Conservation (phyloP, 1,140 invertebrate genomes). For the Pteromalus puparum region DNA sequence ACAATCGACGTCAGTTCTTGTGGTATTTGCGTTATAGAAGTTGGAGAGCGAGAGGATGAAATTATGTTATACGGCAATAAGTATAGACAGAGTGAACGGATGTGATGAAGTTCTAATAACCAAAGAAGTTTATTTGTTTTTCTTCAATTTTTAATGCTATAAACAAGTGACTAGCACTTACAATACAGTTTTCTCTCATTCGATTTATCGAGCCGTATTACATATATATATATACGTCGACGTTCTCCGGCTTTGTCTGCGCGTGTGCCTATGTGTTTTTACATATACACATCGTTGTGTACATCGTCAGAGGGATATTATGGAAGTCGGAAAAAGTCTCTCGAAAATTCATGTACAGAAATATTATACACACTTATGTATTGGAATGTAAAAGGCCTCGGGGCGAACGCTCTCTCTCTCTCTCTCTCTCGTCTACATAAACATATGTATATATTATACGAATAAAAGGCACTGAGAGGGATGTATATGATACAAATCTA, state of each 20-base stretch:
- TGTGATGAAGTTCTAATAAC: slow-evolving; percentile 5
- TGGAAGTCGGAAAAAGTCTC: slow-evolving; percentile 24
- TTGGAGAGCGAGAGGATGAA: too few relatives aligned
- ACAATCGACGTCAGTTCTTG: background rate
- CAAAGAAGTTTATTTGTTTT: slow-evolving; percentile 54
- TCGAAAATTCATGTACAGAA: slow-evolving; percentile 49
- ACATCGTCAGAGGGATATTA: background rate
- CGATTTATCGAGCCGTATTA: background rate
- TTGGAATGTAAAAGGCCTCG: slow-evolving; percentile 50
- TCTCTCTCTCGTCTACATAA: too few relatives aligned
- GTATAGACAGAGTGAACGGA: background rate
- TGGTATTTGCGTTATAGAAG: background rate
- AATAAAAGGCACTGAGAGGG: slow-evolving; percentile 40
- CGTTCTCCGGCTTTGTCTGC: background rate
- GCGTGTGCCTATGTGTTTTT: background rate
- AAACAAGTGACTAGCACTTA: slow-evolving; percentile 73
- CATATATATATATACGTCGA: background rate
- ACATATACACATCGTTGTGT: background rate
- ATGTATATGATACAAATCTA: slow-evolving; percentile 45
- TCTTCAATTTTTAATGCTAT: slow-evolving; percentile 61
- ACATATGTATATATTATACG: background rate
- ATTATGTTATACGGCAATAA: background rate
- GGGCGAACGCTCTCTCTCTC: slow-evolving; percentile 10
- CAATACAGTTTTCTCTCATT: slow-evolving; percentile 59
- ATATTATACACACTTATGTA: slow-evolving; percentile 39